Conservation (phyloP, 2,113 vertebrate species). For the Leptodactylus fuscus region DNA sequence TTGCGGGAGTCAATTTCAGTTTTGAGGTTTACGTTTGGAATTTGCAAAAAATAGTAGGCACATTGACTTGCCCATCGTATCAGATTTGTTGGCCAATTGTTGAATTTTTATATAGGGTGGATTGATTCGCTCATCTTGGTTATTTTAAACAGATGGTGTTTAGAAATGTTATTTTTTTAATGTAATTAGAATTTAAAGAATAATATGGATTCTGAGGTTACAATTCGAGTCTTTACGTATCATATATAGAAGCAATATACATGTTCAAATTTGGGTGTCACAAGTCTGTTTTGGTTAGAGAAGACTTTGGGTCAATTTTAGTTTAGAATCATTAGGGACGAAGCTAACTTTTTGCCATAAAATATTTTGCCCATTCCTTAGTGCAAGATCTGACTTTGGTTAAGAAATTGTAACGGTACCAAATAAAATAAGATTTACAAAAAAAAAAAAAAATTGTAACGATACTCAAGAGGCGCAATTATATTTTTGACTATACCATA, state of each 20-base stretch:
- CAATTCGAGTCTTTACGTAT: not conserved
- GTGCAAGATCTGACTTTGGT: no score
- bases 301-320: not conserved
- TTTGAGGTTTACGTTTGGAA: not conserved
- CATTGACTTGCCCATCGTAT: not conserved
- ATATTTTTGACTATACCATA: no score
- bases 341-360: not conserved
- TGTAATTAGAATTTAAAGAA: not conserved
- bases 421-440: no score
- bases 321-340: not conserved
- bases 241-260: slow-evolving; percentile 22
- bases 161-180: slow-evolving; percentile 21
- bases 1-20: not conserved
- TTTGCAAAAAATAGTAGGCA: not conserved
- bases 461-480: not conserved
- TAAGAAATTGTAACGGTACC: no score
- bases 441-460: no score
- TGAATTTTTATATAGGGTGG: not conserved
- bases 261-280: slow-evolving; percentile 6
- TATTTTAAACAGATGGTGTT: not conserved
- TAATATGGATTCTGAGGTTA: not conserved
- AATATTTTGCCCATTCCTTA: not conserved
- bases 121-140: not conserved
- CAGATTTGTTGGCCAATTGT: not conserved
- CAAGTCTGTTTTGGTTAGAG: not conserved